Evolutionary conservation across 2,113 vertebrate genomes (phyloP).

Genomic region (Motacilla tschutschensis): DNA sequence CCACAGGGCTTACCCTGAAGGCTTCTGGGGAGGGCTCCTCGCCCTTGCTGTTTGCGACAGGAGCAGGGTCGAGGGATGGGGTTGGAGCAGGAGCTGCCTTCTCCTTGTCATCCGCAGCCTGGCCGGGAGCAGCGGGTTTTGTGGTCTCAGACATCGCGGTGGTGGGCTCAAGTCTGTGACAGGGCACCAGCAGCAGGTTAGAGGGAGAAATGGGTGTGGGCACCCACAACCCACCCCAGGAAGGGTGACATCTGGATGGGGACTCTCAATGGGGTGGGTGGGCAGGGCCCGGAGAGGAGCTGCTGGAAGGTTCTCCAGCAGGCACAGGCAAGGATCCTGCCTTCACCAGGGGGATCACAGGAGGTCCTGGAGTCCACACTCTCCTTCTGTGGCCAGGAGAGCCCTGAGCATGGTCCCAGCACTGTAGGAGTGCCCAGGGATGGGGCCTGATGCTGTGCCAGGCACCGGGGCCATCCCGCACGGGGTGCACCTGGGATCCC

Average conservation of each 20-base stretch:
- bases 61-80: conserved; percentile 6
- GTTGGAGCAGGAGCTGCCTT: conserved; percentile 67
- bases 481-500: accelerated
- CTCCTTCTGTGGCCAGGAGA: neutral
- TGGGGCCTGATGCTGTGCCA: neutral
- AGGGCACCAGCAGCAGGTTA: neutral
- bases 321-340: neutral
- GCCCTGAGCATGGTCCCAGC: neutral
- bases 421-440: neutral
- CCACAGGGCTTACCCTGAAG: conserved; percentile 81
- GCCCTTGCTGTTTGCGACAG: conserved; percentile 74
- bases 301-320: neutral
- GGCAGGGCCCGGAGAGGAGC: neutral
- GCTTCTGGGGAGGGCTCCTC: conserved; percentile 78
- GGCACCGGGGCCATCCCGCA: accelerated
- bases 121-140: conserved; percentile 74
- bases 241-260: accelerated
- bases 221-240: neutral
- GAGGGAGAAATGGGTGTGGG: neutral
- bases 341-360: neutral
- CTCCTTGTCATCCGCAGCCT: conserved; percentile 81
- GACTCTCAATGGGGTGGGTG: accelerated
- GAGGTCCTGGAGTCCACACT: neutral
- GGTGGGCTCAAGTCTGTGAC: conserved; percentile 49
- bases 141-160: conserved; percentile 86